Evolutionary conservation across 2,888 invertebrate species (phyloP).

Genomic region (Celastrina argiolus): DNA sequence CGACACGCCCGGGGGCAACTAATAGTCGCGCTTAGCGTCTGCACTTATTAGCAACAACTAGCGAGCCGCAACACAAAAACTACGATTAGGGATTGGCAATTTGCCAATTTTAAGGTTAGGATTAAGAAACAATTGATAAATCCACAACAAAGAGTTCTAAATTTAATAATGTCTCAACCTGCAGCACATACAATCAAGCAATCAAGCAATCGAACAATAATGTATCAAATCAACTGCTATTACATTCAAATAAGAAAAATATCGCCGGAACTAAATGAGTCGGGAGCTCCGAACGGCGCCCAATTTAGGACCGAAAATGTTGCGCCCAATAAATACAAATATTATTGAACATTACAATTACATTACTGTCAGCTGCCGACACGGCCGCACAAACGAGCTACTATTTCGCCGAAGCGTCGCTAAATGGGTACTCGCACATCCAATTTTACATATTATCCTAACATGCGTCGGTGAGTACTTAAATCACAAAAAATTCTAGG

Average conservation of each 20-base stretch:
- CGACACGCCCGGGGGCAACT: neutral
- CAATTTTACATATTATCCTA: neutral
- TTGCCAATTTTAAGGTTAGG: neutral
- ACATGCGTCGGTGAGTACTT: neutral
- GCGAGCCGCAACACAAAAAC: neutral
- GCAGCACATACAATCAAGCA: no score
- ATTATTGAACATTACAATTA: slow-evolving; percentile 1
- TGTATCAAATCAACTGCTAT: no score
- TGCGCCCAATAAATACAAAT: slow-evolving; percentile 1
- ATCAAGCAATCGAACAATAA: no score
- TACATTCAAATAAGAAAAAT: no score
- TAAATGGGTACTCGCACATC: neutral
- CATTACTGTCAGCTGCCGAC: neutral
- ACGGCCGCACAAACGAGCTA: neutral
- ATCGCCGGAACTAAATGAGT: slow-evolving; percentile 9
- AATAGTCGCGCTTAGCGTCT: slow-evolving; percentile 7
- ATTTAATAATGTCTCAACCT: neutral
- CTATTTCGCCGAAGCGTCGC: neutral
- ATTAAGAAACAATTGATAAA: neutral
- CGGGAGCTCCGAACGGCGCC: slow-evolving; percentile 1
- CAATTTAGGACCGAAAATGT: slow-evolving; percentile 5
- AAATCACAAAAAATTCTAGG: neutral
- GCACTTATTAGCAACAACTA: neutral
- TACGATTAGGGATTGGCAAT: neutral
- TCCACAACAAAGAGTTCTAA: neutral